A percentile compares a stretch with the other conserved stretches of the same genome.
Conservation (phyloP, 2,888 invertebrate species). For the Megastigmus dorsalis region DNA sequence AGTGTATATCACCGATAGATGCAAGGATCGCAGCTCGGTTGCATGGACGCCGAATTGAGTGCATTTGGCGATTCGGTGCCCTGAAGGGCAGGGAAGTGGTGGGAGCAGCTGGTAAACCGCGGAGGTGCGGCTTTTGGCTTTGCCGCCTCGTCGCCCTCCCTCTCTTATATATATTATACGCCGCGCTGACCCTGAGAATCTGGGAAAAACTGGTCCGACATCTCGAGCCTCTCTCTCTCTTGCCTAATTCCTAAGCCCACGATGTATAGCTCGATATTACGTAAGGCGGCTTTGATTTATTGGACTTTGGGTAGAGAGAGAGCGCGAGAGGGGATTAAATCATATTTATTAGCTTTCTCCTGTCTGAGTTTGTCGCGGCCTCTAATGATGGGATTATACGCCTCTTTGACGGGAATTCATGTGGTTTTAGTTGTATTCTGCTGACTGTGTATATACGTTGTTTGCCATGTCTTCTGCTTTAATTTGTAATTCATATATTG, state of each 20-base stretch:
- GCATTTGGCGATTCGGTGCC: neutral
- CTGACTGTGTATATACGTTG: neutral
- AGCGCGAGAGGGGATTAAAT: constrained; percentile 33
- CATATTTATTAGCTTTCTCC: constrained; percentile 11
- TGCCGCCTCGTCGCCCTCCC: neutral
- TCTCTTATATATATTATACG: no score
- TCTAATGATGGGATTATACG: neutral
- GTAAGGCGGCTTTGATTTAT: neutral
- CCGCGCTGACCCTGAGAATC: no score
- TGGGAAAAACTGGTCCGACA: neutral
- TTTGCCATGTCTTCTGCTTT: no score
- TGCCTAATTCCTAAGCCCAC: constrained; percentile 19
- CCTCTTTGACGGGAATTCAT: no score
- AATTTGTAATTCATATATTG: no score
- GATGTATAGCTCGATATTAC: constrained; percentile 10
- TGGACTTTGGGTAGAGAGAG: no score
- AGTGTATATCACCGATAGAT: neutral
- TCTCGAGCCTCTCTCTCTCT: no score
- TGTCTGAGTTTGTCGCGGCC: neutral
- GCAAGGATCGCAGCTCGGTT: no score
- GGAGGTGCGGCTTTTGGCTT: constrained; percentile 7
- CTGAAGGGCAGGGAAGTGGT: no score
- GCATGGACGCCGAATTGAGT: constrained; percentile 27
- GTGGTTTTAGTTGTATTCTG: no score
- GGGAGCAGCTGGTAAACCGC: neutral